Evolutionary conservation across 2,113 vertebrate species (phyloP).

Genomic region (Hylia prasina): DNA sequence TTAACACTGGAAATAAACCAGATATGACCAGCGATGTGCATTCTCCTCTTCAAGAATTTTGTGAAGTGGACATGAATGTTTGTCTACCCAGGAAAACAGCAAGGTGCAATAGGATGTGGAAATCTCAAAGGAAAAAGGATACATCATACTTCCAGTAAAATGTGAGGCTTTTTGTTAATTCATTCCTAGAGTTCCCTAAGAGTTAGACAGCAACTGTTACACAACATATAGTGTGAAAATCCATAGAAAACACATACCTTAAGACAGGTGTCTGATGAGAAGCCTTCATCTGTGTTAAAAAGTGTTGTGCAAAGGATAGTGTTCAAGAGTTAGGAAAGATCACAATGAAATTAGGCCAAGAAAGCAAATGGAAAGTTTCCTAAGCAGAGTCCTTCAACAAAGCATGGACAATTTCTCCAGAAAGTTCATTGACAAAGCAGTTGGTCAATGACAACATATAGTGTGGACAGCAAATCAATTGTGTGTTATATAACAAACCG

Average conservation of each 20-base stretch:
- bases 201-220: not conserved
- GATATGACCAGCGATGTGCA: not conserved
- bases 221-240: not conserved
- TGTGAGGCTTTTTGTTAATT: not conserved
- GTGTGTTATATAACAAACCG: accelerated
- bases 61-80: not conserved
- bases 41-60: not conserved
- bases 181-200: not conserved
- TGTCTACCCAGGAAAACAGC: not conserved
- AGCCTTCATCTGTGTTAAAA: not conserved
- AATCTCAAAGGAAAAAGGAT: not conserved
- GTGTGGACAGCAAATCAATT: not conserved
- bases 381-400: not conserved
- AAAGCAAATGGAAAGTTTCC: not conserved
- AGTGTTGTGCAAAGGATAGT: not conserved
- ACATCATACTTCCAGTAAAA: not conserved
- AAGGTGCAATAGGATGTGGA: not conserved
- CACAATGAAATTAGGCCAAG: not conserved
- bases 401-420: not conserved
- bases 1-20: not conserved
- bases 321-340: not conserved
- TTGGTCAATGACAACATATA: not conserved
- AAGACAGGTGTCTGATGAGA: not conserved
- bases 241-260: not conserved
- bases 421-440: not conserved